A percentile compares a stretch with the other conserved stretches of the same genome.
Conservation (phyloP, 2,888 invertebrate genomes). For the Acleris literana region DNA sequence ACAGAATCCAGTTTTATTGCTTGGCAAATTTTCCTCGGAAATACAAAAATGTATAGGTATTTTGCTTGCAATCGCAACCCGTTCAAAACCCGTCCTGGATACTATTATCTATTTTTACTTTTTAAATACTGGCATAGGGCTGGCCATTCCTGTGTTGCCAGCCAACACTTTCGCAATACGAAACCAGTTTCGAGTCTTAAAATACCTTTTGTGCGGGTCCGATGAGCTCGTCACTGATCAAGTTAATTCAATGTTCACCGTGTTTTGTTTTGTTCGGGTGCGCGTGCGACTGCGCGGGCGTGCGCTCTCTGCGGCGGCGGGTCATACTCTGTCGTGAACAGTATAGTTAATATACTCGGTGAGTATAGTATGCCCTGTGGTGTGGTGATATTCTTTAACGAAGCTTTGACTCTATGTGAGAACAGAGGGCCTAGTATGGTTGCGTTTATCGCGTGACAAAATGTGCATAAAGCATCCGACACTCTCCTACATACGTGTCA, state of each 20-base stretch:
- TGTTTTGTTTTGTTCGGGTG: constrained; percentile 38
- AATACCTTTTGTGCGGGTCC: constrained; percentile 63
- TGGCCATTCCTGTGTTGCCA: constrained; percentile 34
- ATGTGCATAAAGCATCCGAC: too few species aligned
- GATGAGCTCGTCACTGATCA: constrained; percentile 53
- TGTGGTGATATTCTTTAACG: too few species aligned
- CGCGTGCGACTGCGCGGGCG: constrained; percentile 50
- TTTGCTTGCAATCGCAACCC: too few species aligned
- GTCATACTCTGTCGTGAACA: constrained; percentile 23
- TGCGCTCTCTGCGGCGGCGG: constrained; percentile 48
- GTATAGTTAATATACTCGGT: background rate
- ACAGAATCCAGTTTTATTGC: too few species aligned
- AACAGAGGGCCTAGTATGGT: too few species aligned
- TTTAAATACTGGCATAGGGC: constrained; percentile 9
- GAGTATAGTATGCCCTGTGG: too few species aligned
- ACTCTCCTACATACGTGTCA: too few species aligned
- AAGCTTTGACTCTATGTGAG: too few species aligned
- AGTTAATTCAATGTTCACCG: constrained; percentile 38
- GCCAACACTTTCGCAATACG: constrained; percentile 59
- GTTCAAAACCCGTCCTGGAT: background rate
- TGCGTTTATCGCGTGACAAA: too few species aligned
- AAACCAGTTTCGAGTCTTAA: constrained; percentile 70
- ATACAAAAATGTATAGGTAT: too few species aligned
- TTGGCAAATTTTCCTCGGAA: too few species aligned
- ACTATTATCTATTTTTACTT: constrained; percentile 3